These are phyloP conservation scores for Paramacrobiotus metropolitanus DNA, from an alignment of 1,140 invertebrate genomes.

Conservation along the genomic window DNA sequence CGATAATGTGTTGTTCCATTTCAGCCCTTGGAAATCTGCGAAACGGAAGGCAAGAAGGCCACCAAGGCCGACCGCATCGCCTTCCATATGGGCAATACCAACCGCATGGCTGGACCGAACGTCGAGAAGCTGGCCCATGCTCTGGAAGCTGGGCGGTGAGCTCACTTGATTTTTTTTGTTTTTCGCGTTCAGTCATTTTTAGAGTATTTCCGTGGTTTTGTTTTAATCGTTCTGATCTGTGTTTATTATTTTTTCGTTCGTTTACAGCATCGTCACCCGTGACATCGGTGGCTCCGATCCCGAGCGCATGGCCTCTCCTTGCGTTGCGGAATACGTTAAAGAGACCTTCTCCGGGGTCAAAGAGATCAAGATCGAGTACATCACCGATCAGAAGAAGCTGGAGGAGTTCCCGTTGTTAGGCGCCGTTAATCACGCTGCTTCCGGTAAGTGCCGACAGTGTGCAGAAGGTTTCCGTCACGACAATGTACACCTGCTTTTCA, in stretches of 20 bases:
- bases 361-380: constrained; percentile 41
- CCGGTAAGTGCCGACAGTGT: too few relatives aligned
- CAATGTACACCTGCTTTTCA: constrained; percentile 21
- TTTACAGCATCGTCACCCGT: constrained; percentile 37
- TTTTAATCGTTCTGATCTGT: not conserved
- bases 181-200: too few relatives aligned
- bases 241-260: not conserved
- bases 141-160: constrained; percentile 39
- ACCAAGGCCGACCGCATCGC: constrained; percentile 35
- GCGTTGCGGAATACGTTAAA: constrained; percentile 51
- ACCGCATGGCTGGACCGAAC: constrained; percentile 27
- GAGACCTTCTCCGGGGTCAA: constrained; percentile 34
- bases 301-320: constrained; percentile 65
- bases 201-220: too few relatives aligned
- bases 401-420: constrained; percentile 62
- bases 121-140: constrained; percentile 37
- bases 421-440: constrained; percentile 67
- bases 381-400: constrained; percentile 39
- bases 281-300: constrained; percentile 77
- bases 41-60: constrained; percentile 36
- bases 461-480: too few relatives aligned
- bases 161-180: too few relatives aligned
- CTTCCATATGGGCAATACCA: constrained; percentile 29
- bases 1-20: constrained; percentile 17
- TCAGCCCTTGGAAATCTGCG: constrained; percentile 52